Conservation (phyloP, 2,888 invertebrate genomes). For the Drosophila melanosoma region DNA sequence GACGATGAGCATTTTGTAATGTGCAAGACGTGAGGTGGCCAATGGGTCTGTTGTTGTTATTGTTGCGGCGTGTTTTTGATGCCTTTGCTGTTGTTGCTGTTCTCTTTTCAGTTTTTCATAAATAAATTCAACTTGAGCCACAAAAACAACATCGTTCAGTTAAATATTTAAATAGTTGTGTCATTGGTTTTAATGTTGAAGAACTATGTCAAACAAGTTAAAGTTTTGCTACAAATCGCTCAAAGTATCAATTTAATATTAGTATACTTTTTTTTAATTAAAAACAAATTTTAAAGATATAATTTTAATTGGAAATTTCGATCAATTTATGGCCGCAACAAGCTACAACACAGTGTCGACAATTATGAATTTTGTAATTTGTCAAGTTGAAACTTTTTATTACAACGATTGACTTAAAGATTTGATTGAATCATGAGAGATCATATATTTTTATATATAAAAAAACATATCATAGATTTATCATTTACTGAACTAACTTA, state of each 20-base stretch:
- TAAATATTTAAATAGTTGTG: slow-evolving; percentile 24
- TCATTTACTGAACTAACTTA: neutral
- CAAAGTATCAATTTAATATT: neutral
- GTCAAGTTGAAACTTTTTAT: neutral
- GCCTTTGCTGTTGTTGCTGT: neutral
- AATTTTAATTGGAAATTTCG: neutral
- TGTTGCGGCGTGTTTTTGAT: slow-evolving; percentile 6
- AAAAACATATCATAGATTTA: neutral
- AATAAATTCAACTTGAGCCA: slow-evolving; percentile 33
- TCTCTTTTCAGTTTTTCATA: neutral
- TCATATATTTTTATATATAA: no score
- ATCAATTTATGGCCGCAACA: neutral
- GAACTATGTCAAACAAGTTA: neutral
- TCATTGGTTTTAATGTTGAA: neutral
- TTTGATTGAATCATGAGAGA: neutral
- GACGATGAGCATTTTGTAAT: slow-evolving; percentile 53
- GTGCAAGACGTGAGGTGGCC: slow-evolving; percentile 46
- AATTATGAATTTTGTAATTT: neutral
- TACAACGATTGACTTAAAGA: neutral
- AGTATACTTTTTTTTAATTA: neutral
- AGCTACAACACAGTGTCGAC: neutral
- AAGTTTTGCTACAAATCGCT: neutral
- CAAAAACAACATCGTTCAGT: slow-evolving; percentile 25
- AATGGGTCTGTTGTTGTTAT: slow-evolving; percentile 3
- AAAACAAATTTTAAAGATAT: neutral